phyloP scores from a whole-genome alignment of 30 jellyfish, hydroid and myxozoan genomes.

The Hydractinia echinata region DNA sequence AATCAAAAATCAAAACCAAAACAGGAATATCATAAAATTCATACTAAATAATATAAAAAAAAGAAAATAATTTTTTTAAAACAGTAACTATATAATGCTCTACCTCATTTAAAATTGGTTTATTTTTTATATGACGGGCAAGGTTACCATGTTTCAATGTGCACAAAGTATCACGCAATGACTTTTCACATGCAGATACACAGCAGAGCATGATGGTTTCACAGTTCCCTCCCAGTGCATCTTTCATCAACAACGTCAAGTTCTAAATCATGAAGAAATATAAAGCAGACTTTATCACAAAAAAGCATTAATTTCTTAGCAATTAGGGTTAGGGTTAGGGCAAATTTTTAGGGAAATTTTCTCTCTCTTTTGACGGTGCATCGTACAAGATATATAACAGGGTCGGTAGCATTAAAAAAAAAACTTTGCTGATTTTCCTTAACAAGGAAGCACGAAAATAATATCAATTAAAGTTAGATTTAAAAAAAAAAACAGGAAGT shows the following conservation, averaged over 20 bases:
- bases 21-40: neutral
- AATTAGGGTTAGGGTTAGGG: neutral
- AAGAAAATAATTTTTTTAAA: neutral
- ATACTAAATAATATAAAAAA: neutral
- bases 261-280: slow-evolving; percentile 29
- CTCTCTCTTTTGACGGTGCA: no score
- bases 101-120: slow-evolving; percentile 89
- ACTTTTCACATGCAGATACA: slow-evolving; percentile 57
- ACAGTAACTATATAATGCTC: neutral
- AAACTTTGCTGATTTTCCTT: no score
- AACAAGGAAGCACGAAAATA: no score
- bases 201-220: slow-evolving; percentile 91
- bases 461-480: no score
- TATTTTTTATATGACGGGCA: slow-evolving; percentile 85
- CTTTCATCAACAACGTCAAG: slow-evolving; percentile 94
- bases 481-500: no score
- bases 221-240: slow-evolving; percentile 96
- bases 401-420: no score
- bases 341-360: no score
- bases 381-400: no score
- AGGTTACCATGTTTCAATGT: slow-evolving; percentile 82
- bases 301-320: neutral
- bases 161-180: slow-evolving; percentile 69
- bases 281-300: neutral
- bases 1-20: neutral